These are phyloP conservation scores for Pachyramphus minor DNA, from an alignment of 2,113 vertebrate genomes.

Conservation along the genomic window DNA sequence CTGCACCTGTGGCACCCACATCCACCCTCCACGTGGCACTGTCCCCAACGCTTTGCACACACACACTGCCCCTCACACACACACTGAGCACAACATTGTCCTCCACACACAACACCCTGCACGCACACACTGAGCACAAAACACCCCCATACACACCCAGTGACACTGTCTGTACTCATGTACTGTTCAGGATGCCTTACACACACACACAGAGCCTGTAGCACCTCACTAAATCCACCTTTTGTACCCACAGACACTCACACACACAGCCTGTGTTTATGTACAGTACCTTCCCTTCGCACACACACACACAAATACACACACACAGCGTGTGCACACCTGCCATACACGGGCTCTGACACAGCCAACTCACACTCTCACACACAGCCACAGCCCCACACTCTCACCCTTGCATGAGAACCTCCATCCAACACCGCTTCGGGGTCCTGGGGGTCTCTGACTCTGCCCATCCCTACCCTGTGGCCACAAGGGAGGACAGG, in stretches of 20 bases:
- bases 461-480: not conserved
- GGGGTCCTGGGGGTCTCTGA: not conserved
- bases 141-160: rapidly evolving
- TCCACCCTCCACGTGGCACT: not conserved
- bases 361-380: rapidly evolving
- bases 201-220: not conserved
- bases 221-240: not conserved
- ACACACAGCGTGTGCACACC: rapidly evolving
- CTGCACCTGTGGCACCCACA: not conserved
- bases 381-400: rapidly evolving
- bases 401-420: not conserved
- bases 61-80: not conserved
- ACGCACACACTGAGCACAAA: rapidly evolving
- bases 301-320: rapidly evolving
- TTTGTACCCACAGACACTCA: not conserved
- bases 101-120: not conserved
- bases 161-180: rapidly evolving
- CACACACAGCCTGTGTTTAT: rapidly evolving
- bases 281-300: not conserved
- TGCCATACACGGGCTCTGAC: rapidly evolving
- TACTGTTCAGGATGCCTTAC: not conserved
- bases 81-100: rapidly evolving
- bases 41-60: not conserved
- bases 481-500: rapidly evolving
- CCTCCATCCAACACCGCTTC: rapidly evolving